These are phyloP conservation scores for Geophilus truncorum DNA, from an alignment of 2,888 invertebrate species.

Conservation along the genomic window DNA sequence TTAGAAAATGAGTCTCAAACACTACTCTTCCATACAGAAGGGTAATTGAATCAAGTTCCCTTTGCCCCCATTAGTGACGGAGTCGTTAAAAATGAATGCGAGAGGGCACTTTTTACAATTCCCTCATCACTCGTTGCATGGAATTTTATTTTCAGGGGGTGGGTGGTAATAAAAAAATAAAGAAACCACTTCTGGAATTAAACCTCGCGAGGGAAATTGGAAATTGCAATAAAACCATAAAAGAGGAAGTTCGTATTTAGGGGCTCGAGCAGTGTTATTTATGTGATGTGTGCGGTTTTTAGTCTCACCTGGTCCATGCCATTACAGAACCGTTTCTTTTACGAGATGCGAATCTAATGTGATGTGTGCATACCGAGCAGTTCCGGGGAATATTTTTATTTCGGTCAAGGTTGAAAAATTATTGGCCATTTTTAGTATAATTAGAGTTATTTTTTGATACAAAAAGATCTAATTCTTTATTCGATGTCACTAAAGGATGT, in stretches of 20 bases:
- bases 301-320: no score
- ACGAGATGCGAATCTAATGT: no score
- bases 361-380: no score
- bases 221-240: neutral
- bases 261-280: neutral
- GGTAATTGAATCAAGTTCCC: neutral
- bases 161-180: neutral
- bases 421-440: no score
- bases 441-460: no score
- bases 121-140: neutral
- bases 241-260: neutral
- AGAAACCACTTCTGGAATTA: neutral
- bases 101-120: conserved; percentile 6
- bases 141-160: neutral
- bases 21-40: neutral
- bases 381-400: no score
- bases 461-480: no score
- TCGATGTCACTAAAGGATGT: neutral
- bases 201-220: neutral
- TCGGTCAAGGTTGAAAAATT: no score
- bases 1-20: no score
- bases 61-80: neutral
- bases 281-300: no score
- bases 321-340: no score
- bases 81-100: neutral